Conservation (phyloP, 2,888 invertebrate genomes). For the Hoplodrina ambigua region DNA sequence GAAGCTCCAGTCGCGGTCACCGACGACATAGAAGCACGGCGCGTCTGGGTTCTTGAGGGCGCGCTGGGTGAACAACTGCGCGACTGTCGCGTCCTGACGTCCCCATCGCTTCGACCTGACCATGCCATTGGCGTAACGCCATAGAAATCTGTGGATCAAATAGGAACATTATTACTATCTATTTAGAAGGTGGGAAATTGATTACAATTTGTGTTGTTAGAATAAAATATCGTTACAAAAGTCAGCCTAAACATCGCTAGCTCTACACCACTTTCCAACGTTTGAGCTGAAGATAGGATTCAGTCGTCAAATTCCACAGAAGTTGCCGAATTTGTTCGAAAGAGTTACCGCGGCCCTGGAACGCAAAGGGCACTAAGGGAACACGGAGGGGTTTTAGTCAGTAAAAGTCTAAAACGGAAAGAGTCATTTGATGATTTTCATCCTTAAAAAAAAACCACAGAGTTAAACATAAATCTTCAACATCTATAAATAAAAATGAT, state of each 20-base stretch:
- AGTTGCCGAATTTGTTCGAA: no score
- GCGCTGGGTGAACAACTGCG: slow-evolving; percentile 91
- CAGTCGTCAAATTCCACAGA: no score
- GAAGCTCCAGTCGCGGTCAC: slow-evolving; percentile 92
- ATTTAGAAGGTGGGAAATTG: neutral
- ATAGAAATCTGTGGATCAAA: slow-evolving; percentile 86
- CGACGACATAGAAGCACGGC: slow-evolving; percentile 92
- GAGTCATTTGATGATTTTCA: no score
- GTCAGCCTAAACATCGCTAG: neutral
- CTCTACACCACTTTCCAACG: neutral
- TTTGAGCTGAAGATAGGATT: neutral
- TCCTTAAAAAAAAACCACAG: no score
- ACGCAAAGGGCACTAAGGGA: no score
- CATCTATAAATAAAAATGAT: no score
- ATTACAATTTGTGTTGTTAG: neutral
- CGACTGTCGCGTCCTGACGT: slow-evolving; percentile 91
- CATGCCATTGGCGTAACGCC: slow-evolving; percentile 89
- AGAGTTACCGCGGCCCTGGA: no score
- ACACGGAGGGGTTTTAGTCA: no score
- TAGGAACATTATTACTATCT: neutral
- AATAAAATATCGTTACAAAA: neutral
- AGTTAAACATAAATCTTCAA: no score
- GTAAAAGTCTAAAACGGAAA: no score
- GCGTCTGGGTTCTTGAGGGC: slow-evolving; percentile 91
- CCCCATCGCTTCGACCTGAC: slow-evolving; percentile 87